Base-by-base conservation (phyloP, 2,797 vertebrate genomes). In the Darevskia nairensis region DNA sequence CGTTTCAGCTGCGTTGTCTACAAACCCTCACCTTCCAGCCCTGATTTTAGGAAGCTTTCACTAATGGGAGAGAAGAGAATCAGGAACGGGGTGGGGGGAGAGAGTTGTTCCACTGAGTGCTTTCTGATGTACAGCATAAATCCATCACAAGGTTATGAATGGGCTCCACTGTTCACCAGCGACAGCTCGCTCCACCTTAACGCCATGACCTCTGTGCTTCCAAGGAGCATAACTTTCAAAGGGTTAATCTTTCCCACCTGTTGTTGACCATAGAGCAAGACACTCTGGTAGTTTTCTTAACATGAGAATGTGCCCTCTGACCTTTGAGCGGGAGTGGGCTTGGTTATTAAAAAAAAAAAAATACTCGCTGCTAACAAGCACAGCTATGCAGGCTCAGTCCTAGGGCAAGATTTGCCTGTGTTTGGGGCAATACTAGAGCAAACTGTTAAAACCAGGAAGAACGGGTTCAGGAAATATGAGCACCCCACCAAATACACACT, bases 191-290 rank as follows among this genome's bases (percentile, higher is more conserved):
- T 61, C 1, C 91, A 89, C 86, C 78, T 94, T 87, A 82, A 75
- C 87, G 87, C 90, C 86, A 27, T 94, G 95, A 96, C 95, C 95
- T 82, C 85, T 92, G 86, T 25, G 71, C 82, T 85, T 87, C 78
- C 89, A 46, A 92, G 91, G 93, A 93, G 91, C 92, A 90, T 85
- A 89, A 94, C 91, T 94, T 93, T 90, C 69, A 94, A 93, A 95
- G 93, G 88, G 93, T 94, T 95, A 96, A 96, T 95, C 91, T 95
- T 93, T 96, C 86, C 94, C 95, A 96, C 95, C 95, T 96, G 95
- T 92, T 94, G 84, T 90, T 94, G 94, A 90, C 92, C 90, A 93
- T 90, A 91, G 90, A 91, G 85, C 87, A 89, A 93, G 89, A 86
- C 89, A 11, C 90, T 23, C 86, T 89, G 87, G 68, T 75, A 89